Conservation (phyloP, 2,888 invertebrate genomes). For the Brachylomia viminalis region DNA sequence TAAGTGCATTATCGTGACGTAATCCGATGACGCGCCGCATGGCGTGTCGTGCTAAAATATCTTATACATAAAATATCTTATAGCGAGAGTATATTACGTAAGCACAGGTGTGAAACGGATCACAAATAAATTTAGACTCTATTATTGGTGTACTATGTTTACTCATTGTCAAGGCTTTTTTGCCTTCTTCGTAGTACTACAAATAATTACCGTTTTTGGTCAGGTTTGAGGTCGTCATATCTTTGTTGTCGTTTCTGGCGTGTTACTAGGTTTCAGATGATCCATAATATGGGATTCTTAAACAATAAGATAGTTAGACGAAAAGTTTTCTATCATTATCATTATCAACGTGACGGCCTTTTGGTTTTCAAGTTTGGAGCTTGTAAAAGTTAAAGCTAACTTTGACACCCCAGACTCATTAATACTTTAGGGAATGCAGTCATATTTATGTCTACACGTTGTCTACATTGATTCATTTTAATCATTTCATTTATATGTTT, state of each 20-base stretch:
- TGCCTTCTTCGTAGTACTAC: constrained; percentile 28
- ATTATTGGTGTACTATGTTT: constrained; percentile 36
- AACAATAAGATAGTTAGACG: too few species aligned
- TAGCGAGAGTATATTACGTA: constrained; percentile 66
- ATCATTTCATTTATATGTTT: background rate
- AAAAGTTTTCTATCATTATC: background rate
- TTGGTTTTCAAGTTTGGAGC: background rate
- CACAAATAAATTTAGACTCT: constrained; percentile 48
- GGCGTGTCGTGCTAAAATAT: constrained; percentile 72
- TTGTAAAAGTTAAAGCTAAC: background rate
- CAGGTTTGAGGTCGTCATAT: too few species aligned
- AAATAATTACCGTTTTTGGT: constrained; percentile 1
- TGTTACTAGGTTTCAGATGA: background rate
- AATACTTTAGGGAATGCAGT: background rate
- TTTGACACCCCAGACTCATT: background rate
- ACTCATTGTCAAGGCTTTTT: constrained; percentile 55
- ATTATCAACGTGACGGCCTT: background rate
- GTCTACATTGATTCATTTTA: background rate
- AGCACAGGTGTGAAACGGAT: constrained; percentile 59
- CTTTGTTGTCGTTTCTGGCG: background rate
- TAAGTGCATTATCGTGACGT: constrained; percentile 67
- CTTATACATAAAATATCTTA: constrained; percentile 33
- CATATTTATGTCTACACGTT: background rate
- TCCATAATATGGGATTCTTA: too few species aligned
- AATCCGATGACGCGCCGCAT: constrained; percentile 61